Percentiles rank a stretch among this genome's conserved stretches.
Evolutionary conservation across 2,888 invertebrate genomes (phyloP).

Genomic region (Lochmaea crataegi): DNA sequence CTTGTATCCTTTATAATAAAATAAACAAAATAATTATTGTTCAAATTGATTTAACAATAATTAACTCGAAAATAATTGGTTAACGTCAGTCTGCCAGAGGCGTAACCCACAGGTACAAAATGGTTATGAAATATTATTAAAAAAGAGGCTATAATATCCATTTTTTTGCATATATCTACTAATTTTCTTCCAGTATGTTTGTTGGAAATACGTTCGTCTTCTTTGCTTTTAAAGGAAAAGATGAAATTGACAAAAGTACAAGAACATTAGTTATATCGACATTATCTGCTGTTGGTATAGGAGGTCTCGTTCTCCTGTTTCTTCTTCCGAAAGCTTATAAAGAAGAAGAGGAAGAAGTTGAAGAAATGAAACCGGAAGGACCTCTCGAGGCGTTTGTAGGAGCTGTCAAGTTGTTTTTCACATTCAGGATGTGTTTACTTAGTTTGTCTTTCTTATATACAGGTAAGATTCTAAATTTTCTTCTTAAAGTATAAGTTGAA

Average conservation of each 20-base stretch:
- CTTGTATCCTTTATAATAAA: too few species aligned
- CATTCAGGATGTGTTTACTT: slow-evolving; percentile 86
- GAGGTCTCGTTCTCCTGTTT: slow-evolving; percentile 77
- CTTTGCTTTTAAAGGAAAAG: slow-evolving; percentile 87
- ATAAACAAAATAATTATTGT: too few species aligned
- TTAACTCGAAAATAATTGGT: too few species aligned
- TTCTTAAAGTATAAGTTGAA: neutral
- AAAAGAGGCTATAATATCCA: neutral
- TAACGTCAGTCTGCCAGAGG: too few species aligned
- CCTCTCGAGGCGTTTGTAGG: slow-evolving; percentile 78
- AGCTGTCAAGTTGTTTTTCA: slow-evolving; percentile 81
- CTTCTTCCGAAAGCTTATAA: slow-evolving; percentile 69
- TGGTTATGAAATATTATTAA: neutral
- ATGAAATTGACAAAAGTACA: slow-evolving; percentile 76
- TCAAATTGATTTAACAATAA: neutral
- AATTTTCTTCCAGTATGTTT: slow-evolving; percentile 79
- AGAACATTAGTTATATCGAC: slow-evolving; percentile 85
- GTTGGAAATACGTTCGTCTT: slow-evolving; percentile 96
- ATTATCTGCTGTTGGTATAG: slow-evolving; percentile 76
- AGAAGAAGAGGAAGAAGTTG: slow-evolving; percentile 63
- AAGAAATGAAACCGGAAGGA: slow-evolving; percentile 61
- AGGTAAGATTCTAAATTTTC: slow-evolving; percentile 69
- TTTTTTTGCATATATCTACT: slow-evolving; percentile 8
- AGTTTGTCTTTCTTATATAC: slow-evolving; percentile 91
- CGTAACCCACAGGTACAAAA: too few species aligned